Evolutionary conservation across 2,113 vertebrate species (phyloP).

Genomic region (Antechinus stuartii): DNA sequence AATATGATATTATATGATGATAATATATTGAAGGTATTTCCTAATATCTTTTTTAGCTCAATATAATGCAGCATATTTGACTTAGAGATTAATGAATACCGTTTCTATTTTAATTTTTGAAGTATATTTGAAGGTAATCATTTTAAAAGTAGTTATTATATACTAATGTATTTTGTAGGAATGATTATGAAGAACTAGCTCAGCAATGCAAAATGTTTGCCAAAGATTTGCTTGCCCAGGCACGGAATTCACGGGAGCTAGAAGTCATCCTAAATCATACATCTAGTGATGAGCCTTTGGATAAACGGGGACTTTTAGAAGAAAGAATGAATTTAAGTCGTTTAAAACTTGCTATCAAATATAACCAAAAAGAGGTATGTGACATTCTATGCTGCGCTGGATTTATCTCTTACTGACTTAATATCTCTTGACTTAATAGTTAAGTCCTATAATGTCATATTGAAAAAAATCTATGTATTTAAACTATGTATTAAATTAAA

Average conservation of each 20-base stretch:
- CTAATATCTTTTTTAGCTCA: not conserved
- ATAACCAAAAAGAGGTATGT: conserved; percentile 98
- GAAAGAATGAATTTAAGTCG: conserved; percentile 99
- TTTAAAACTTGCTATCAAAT: conserved; percentile 98
- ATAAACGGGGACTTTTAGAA: conserved; percentile 96
- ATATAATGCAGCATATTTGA: not conserved
- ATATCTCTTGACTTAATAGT: conserved; percentile 35
- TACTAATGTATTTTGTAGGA: conserved; percentile 85
- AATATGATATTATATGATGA: too few relatives aligned
- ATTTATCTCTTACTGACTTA: conserved; percentile 51
- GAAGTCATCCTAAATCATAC: conserved; percentile 99
- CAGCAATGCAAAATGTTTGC: conserved; percentile 99
- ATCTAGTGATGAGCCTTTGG: conserved; percentile 92
- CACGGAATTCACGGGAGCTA: conserved; percentile 97
- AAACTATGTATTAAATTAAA: not conserved
- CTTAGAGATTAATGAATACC: not conserved
- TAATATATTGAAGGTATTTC: not conserved
- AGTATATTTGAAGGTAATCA: conserved; percentile 23
- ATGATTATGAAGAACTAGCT: conserved; percentile 97
- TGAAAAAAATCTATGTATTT: not conserved
- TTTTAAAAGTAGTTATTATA: conserved; percentile 38
- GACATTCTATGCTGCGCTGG: conserved; percentile 38
- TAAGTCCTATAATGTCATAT: not conserved
- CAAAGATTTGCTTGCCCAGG: conserved; percentile 98
- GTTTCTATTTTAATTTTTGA: not conserved